Percentiles rank a stretch among this genome's conserved stretches.
Conservation (phyloP, 2,797 vertebrate species). For the Helarctos malayanus region DNA sequence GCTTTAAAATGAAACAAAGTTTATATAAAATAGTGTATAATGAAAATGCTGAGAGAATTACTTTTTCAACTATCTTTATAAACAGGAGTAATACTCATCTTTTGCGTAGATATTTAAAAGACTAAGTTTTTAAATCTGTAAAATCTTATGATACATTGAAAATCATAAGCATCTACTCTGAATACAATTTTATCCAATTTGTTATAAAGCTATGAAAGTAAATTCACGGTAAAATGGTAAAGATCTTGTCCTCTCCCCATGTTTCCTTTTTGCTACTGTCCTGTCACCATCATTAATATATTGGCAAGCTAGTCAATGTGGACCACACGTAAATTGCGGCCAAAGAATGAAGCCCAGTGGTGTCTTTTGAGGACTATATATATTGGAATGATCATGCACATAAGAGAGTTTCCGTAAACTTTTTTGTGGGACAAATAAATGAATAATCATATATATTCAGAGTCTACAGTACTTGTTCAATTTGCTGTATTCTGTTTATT, state of each 20-base stretch:
- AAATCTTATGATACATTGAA: background rate
- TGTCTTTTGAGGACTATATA: background rate
- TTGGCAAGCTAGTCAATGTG: background rate
- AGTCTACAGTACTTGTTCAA: background rate
- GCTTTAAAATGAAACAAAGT: slow-evolving; percentile 19
- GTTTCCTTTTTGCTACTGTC: background rate
- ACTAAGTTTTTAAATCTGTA: slow-evolving; percentile 27
- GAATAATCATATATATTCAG: background rate
- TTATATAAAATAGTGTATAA: slow-evolving; percentile 30
- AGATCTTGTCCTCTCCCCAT: background rate
- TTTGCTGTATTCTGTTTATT: slow-evolving; percentile 33
- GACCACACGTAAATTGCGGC: background rate
- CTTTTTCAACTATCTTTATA: slow-evolving; percentile 50
- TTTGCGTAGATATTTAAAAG: slow-evolving; percentile 46
- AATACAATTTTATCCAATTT: background rate
- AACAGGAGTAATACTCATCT: slow-evolving; percentile 9
- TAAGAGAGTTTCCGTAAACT: background rate
- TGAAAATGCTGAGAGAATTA: background rate
- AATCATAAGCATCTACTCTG: background rate
- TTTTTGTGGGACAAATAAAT: background rate
- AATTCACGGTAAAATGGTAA: slow-evolving; percentile 25
- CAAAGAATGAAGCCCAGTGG: background rate
- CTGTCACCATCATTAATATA: background rate
- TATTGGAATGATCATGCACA: background rate
- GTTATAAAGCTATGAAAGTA: background rate